Base-by-base conservation (phyloP, 1,140 invertebrate genomes). In the Formica exsecta region DNA sequence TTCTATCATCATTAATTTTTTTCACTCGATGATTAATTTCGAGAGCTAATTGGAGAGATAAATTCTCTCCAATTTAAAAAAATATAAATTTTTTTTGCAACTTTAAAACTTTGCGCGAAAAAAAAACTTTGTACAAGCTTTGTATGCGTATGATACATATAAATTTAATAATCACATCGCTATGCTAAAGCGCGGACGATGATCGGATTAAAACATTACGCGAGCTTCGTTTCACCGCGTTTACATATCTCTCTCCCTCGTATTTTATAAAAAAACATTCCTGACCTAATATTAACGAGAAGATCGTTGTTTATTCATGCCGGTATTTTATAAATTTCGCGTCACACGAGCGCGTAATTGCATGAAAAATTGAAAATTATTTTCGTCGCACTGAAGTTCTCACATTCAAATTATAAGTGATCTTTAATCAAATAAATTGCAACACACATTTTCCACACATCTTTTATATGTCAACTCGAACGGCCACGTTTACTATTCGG, bases 131-230 rank as follows among this genome's bases (percentile, higher is more conserved):
- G 54, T 29, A 36, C 54, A 29, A 61, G 25, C 25, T 32, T 4
- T 68, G n/a, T 22, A 32, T 32, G 29, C 62, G 62, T 73, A 25
- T 44, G 66, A 57, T 73, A 44, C 19, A 81, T 68, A 54, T 54
- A 81, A 73, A 81, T 81, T 73, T 81, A 73, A 81, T 83, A 83
- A 83, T 81, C 79, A 25, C 79, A 73, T 74, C 54, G 51, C 25
- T 73, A 74, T 83, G 68, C 68, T 81, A 73, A 81, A 73, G 16
- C 79, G 54, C 79, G 54, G n/a, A 74, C 38, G 68, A 29, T 44
- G 79, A 74, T 83, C 66, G 54, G 54, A 83, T 83, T 83, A 83
- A 83, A 83, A 83, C 57, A 83, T 83, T 83, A 73, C 68, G 54
- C 68, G 54, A 73, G 79, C 79, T 73, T 83, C 79, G 79, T 83